Base-by-base conservation (phyloP, 2,797 vertebrate genomes). In the Amniataba percoides region DNA sequence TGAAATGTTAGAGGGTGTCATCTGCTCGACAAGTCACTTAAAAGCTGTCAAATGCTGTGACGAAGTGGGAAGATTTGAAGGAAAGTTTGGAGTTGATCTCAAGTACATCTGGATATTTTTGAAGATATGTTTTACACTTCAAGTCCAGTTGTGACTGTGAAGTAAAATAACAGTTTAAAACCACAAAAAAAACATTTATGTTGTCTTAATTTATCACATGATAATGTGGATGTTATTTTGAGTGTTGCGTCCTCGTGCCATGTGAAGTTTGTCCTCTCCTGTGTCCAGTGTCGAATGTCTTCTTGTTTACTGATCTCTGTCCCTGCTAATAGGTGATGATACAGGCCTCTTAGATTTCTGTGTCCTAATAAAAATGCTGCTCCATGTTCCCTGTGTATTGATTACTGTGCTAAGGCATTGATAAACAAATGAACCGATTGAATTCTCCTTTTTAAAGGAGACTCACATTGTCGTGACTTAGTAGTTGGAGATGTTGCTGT, bases 221-320 rank as follows among this genome's bases (percentile, higher is more conserved):
- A 34, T 21, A 18, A 5, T 40, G 31, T 63, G 40, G 7, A 21
- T 69, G 69, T 63, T 69, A 48, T 43, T 76, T 34, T 46, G 27
- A 55, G 51, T 78, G 61, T 77, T 27, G 71, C 68, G 45, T 42
- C 57, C 18, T 66, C 43, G 14, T 43, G 56, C 10, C 40, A 68
- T 18, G 21, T 21, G 11, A 61, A 13, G n/a, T 52, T 16, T 80
- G 61, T 79, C 74, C 64, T 81, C 49, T 27, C 5, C 52, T 59
- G 42, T 34, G 4, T 21, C 36, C 46, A 49, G 77, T 61, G 66
- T 69, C 11, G 0, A 60, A 36, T 72, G 43, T 77, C 27, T 36
- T 67, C 72, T 61, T 86, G 80, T 87, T 82, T 64, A 62, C 68
- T 52, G 15, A 45, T 23, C 34, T 58, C 25, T 16, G 10, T 7